These are phyloP conservation scores for Channallabes apus DNA, from an alignment of 2,797 vertebrate genomes.

Conservation along the genomic window DNA sequence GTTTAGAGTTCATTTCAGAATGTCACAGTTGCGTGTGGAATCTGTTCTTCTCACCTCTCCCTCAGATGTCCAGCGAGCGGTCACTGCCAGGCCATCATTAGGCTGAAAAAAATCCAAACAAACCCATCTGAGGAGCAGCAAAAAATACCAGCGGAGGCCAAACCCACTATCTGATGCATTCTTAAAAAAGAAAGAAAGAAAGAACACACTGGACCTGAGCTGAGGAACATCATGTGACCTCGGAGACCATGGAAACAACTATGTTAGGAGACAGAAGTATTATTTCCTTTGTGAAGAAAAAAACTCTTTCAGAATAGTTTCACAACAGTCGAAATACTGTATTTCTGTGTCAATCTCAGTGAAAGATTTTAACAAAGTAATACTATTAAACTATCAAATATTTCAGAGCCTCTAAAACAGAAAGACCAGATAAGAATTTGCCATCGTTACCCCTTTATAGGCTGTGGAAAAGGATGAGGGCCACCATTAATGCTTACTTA, in stretches of 20 bases:
- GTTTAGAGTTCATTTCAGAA: background rate
- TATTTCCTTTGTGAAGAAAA: background rate
- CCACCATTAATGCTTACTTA: no score
- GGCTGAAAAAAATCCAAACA: no score
- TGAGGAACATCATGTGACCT: background rate
- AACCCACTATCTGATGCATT: background rate
- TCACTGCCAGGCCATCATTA: no score
- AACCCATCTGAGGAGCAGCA: background rate
- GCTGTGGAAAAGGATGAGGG: no score
- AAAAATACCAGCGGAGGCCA: background rate
- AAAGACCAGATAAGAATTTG: background rate
- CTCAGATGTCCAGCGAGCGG: no score
- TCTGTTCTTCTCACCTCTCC: background rate
- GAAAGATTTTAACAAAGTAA: background rate
- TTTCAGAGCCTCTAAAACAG: background rate
- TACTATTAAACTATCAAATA: background rate
- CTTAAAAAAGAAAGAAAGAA: background rate
- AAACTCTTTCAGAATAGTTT: background rate
- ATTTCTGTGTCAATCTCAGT: background rate
- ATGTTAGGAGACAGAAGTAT: background rate
- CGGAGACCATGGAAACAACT: background rate
- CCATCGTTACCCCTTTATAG: background rate
- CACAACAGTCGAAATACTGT: no score
- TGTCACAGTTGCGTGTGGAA: background rate
- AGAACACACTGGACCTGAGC: background rate